These are phyloP conservation scores for Stegodyphus dumicola DNA, from an alignment of 1,140 invertebrate genomes.

Conservation along the genomic window DNA sequence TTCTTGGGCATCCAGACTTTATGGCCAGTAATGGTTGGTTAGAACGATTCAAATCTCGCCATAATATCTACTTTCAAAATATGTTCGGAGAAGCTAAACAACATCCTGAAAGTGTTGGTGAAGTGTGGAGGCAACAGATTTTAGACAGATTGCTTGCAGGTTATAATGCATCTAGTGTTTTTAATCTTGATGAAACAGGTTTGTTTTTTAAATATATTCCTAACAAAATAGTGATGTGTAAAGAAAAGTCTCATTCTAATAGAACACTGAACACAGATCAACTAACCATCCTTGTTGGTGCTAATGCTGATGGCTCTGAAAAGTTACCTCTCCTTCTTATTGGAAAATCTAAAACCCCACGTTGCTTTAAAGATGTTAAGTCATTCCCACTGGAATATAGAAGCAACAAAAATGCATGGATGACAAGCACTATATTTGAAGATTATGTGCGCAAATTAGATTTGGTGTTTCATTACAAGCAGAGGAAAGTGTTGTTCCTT, in stretches of 20 bases:
- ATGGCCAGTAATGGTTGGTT: conserved; percentile 19
- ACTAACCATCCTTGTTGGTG: not conserved
- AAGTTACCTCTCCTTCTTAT: conserved; percentile 1
- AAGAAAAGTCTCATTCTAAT: not conserved
- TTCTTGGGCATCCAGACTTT: not conserved
- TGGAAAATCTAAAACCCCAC: not conserved
- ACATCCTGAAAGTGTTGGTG: not conserved
- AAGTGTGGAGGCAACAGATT: not conserved
- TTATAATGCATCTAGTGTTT: not conserved
- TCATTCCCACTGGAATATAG: not conserved
- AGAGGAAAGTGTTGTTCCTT: not conserved
- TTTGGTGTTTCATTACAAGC: not conserved
- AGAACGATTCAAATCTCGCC: not conserved
- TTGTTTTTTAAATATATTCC: not conserved
- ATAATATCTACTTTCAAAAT: not conserved
- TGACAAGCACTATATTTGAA: not conserved
- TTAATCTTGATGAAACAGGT: conserved; percentile 25
- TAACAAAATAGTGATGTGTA: not conserved
- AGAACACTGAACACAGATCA: not conserved
- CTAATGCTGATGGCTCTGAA: not conserved
- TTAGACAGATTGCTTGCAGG: not conserved
- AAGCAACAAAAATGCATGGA: conserved; percentile 15
- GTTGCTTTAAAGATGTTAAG: conserved; percentile 15
- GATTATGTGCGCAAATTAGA: not conserved
- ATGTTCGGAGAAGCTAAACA: not conserved